phyloP scores from a whole-genome alignment of 2,888 invertebrate species.

The Heliconius cydno region DNA sequence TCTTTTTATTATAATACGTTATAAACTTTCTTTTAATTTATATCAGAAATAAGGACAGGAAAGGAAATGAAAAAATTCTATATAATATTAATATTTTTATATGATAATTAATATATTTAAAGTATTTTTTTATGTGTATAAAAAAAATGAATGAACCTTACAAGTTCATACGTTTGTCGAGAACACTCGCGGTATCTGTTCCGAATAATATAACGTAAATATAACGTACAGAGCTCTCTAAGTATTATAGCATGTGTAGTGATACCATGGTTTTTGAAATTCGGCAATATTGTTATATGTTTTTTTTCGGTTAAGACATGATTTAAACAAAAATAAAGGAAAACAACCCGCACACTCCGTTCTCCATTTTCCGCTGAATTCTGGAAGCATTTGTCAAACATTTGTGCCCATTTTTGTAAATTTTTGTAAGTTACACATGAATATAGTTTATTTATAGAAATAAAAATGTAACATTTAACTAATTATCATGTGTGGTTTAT shows the following conservation, averaged over 20 bases:
- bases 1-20: too few species aligned
- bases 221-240: constrained; percentile 44
- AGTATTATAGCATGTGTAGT: constrained; percentile 40
- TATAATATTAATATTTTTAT: not conserved
- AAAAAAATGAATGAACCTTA: constrained; percentile 19
- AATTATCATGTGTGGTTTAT: not conserved
- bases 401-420: too few species aligned
- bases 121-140: not conserved
- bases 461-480: not conserved
- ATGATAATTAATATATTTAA: not conserved
- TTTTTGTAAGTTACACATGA: not conserved
- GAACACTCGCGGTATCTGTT: constrained; percentile 41
- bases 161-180: constrained; percentile 44
- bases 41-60: too few species aligned
- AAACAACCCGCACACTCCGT: too few species aligned
- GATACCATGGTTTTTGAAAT: constrained; percentile 27
- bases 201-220: constrained; percentile 48
- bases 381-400: too few species aligned
- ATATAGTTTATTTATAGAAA: not conserved
- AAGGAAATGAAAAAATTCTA: too few species aligned
- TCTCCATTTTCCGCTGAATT: too few species aligned
- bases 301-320: too few species aligned
- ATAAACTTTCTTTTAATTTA: too few species aligned
- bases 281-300: not conserved
- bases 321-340: too few species aligned